Evolutionary conservation across 1,140 invertebrate species (phyloP), one percentile per base, ranked within the genome.

Genomic region (Caenorhabditis remanei): DNA sequence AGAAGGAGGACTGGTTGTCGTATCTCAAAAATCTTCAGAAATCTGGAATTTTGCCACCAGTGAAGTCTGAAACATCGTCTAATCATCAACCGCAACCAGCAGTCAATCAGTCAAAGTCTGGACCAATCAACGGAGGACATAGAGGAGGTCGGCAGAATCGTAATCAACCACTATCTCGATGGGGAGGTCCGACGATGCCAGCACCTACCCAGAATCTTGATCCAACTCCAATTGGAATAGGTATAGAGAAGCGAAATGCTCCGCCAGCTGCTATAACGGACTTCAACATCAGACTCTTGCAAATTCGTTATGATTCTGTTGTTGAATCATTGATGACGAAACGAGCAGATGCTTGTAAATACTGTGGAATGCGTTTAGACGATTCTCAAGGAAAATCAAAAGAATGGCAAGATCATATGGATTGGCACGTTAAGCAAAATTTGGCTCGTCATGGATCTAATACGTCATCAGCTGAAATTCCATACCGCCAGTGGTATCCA

Each of bases 241-340:
- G 50, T 43, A n/a, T 90, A 4, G 91, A 91, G 56, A 61, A 71
- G 32, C 53, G 87, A 50, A 71, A 88, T 21, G 46, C 85, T 24
- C 91, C 90, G 0, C 55, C 85, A 50, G 50, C 87, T 5, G 50
- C 89, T 6, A 84, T 91, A 24, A 84, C 75, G 32, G 83, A 88
- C 46, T 91, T 91, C 67, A 88, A 90, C 61, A 90, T 90, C 43
- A 79, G 89, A 14, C 82, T 87, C 6, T 56, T 91, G 48, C 87
- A 90, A 53, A 89, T 91, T 46, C 89, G 91, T 14, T 92, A 92
- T 84, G 86, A 91, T 14, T 85, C 87, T 11, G 87, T 92, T 21
- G 87, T 92, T 40, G 88, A 88, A n/a, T 75, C 88, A n/a, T 84
- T 92, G 19, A 85, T 85, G 32, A 61, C 88, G 21, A 82, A 83